Evolutionary conservation across 2,113 vertebrate genomes (phyloP).

Genomic region (Dinomys branickii): DNA sequence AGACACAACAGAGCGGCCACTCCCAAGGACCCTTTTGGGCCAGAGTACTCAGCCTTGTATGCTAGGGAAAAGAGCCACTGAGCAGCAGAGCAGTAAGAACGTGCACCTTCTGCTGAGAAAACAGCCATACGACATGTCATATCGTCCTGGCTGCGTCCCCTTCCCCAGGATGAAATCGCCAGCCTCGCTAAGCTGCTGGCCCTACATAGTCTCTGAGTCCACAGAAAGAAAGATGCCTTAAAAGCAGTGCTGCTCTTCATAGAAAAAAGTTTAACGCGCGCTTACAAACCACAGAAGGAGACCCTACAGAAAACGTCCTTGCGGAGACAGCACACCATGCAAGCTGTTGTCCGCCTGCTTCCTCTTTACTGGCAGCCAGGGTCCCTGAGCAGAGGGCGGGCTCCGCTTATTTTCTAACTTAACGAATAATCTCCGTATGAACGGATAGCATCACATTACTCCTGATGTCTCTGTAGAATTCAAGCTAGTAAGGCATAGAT

Average conservation of each 20-base stretch:
- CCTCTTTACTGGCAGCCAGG: background rate
- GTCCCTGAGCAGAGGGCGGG: background rate
- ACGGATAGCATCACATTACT: background rate
- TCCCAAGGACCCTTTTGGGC: background rate
- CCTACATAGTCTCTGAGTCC: background rate
- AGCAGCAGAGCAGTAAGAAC: background rate
- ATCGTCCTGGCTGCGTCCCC: background rate
- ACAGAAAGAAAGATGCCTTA: background rate
- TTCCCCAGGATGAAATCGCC: background rate
- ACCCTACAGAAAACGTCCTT: background rate
- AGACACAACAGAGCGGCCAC: background rate
- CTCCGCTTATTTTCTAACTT: background rate
- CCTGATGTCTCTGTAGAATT: background rate
- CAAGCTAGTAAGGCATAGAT: background rate
- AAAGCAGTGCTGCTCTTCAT: background rate
- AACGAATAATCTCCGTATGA: conserved; percentile 18
- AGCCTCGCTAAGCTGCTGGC: background rate
- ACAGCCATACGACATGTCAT: background rate
- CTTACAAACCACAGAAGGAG: background rate
- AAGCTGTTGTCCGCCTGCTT: background rate
- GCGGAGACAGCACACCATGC: fast-evolving
- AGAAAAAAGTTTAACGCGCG: background rate
- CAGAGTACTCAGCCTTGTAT: background rate
- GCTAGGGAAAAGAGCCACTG: background rate
- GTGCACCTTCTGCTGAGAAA: conserved; percentile 20